A percentile compares a stretch with the other conserved stretches of the same genome.
These are phyloP conservation scores for Actinemys pallida DNA, from an alignment of 2,113 vertebrate species.

Conservation along the genomic window DNA sequence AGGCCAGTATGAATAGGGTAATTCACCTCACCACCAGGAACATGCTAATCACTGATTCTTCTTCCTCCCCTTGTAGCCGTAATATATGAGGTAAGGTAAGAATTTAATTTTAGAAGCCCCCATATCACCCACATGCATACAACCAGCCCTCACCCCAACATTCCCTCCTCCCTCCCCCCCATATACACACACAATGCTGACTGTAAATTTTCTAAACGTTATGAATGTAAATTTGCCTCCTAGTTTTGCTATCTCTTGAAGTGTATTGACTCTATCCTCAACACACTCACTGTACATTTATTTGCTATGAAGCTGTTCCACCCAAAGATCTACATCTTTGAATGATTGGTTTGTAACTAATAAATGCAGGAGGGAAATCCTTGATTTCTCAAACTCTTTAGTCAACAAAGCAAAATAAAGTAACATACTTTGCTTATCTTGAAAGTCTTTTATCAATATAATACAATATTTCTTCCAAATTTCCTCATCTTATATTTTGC, in stretches of 20 bases:
- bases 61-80: neutral
- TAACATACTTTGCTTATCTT: neutral
- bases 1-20: neutral
- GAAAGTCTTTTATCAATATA: neutral
- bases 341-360: constrained; percentile 35
- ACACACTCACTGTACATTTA: neutral
- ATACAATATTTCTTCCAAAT: neutral
- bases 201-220: neutral
- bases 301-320: neutral
- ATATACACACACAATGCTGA: neutral
- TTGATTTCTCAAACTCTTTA: neutral
- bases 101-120: neutral
- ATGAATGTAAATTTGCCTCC: neutral
- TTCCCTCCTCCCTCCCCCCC: too few species aligned
- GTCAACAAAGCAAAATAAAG: constrained; percentile 17
- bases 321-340: neutral
- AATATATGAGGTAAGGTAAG: neutral
- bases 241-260: neutral
- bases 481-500: neutral
- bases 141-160: neutral
- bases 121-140: neutral
- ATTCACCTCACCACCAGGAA: neutral
- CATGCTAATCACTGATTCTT: neutral
- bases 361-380: neutral
- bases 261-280: neutral